These are phyloP conservation scores for Platichthys stellatus DNA, from an alignment of 2,113 vertebrate genomes.

Conservation along the genomic window DNA sequence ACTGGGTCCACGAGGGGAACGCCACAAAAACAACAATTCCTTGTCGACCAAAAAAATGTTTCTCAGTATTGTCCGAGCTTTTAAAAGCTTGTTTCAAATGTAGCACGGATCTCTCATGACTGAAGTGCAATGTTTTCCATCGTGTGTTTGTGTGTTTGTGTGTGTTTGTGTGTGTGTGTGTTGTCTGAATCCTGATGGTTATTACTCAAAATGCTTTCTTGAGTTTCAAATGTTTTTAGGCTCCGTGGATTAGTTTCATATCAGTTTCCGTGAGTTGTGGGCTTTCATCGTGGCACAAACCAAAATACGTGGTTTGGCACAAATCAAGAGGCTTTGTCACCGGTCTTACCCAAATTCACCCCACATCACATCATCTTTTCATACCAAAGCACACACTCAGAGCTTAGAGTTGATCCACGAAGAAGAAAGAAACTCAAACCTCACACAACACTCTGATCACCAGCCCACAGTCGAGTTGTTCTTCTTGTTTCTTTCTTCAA, in stretches of 20 bases:
- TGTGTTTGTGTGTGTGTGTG: background rate
- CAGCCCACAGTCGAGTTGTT: background rate
- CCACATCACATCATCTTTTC: conserved; percentile 5
- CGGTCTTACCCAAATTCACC: conserved; percentile 42
- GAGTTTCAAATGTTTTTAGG: conserved; percentile 45
- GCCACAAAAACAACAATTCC: too few species aligned
- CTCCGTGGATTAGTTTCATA: conserved; percentile 53
- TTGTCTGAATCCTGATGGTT: conserved; percentile 8
- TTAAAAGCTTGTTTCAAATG: conserved; percentile 45
- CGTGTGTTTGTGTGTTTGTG: conserved; percentile 14
- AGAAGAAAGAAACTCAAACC: conserved; percentile 41
- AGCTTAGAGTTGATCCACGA: conserved; percentile 41
- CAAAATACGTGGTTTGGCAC: conserved; percentile 62
- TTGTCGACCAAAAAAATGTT: conserved; percentile 12
- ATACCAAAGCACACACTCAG: conserved; percentile 49
- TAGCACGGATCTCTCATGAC: conserved; percentile 29
- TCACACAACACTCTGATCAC: conserved; percentile 38
- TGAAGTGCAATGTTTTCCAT: background rate
- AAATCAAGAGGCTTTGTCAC: conserved; percentile 52
- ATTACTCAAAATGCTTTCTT: conserved; percentile 41
- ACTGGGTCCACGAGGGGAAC: too few species aligned
- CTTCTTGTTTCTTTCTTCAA: too few species aligned
- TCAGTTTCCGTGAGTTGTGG: conserved; percentile 51
- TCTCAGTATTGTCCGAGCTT: conserved; percentile 34
- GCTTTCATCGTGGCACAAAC: conserved; percentile 33